Evolutionary conservation across 2,797 vertebrate species (phyloP).

Genomic region (Epinephelus malabaricus): DNA sequence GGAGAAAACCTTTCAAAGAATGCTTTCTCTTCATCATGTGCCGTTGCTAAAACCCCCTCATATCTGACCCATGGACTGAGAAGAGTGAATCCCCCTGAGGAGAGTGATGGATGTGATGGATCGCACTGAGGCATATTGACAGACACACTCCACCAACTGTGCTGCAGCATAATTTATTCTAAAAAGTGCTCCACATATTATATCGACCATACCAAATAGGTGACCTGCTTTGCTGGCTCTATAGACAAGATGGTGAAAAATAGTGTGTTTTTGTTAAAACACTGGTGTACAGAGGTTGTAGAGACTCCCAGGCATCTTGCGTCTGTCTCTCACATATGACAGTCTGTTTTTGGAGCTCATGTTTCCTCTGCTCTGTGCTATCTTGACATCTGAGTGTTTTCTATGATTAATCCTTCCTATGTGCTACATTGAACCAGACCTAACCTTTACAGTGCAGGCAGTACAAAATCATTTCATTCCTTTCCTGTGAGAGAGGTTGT

Average conservation of each 20-base stretch:
- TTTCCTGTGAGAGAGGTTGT: conserved; percentile 79
- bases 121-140: conserved; percentile 71
- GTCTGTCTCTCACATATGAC: conserved; percentile 55
- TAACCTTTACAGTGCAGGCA: conserved; percentile 79
- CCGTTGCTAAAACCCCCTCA: conserved; percentile 73
- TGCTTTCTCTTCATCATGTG: conserved; percentile 76
- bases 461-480: conserved; percentile 74
- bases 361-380: conserved; percentile 54
- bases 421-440: conserved; percentile 71
- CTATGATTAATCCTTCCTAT: conserved; percentile 77
- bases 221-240: conserved; percentile 48
- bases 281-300: conserved; percentile 27
- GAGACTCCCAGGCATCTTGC: conserved; percentile 43
- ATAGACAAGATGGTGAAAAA: conserved; percentile 45
- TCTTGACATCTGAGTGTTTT: conserved; percentile 76
- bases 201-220: conserved; percentile 54
- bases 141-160: conserved; percentile 57
- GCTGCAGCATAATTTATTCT: conserved; percentile 64
- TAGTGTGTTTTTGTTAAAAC: conserved; percentile 39
- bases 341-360: conserved; percentile 44
- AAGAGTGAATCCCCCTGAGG: conserved; percentile 53
- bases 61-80: conserved; percentile 58
- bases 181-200: conserved; percentile 62
- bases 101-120: conserved; percentile 66
- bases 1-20: conserved; percentile 54